These are phyloP conservation scores for Pygathrix nemaeus DNA, from an alignment of 2,113 vertebrate genomes.

Conservation along the genomic window DNA sequence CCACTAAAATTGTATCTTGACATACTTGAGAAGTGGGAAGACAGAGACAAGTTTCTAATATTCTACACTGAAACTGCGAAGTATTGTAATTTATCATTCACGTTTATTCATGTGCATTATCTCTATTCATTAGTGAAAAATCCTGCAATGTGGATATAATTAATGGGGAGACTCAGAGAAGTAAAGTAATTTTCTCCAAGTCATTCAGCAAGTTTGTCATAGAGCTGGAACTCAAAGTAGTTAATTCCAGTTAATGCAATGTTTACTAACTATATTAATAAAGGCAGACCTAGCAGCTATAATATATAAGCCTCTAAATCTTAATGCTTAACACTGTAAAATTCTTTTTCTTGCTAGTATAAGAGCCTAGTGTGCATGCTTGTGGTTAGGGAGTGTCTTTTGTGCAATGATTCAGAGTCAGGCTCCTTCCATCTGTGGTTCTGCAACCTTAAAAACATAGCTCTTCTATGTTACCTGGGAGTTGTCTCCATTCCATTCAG, in stretches of 20 bases:
- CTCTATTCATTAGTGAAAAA: conserved; percentile 43
- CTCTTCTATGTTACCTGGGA: neutral
- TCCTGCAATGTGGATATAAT: neutral
- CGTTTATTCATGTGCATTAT: neutral
- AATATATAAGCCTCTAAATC: neutral
- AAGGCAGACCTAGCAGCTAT: neutral
- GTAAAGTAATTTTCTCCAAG: conserved; percentile 27
- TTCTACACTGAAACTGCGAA: neutral
- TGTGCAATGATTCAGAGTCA: neutral
- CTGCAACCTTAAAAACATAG: neutral
- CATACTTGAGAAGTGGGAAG: conserved; percentile 37
- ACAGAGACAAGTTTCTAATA: conserved; percentile 15
- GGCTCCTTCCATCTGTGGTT: neutral
- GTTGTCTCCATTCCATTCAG: neutral
- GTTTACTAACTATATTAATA: conserved; percentile 14
- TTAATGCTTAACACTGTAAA: neutral
- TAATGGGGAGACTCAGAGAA: neutral
- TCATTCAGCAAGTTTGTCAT: neutral
- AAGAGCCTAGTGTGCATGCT: neutral
- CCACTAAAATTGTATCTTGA: conserved; percentile 44
- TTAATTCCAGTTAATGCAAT: conserved; percentile 30
- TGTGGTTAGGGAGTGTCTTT: neutral
- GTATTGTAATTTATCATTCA: neutral
- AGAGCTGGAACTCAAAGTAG: neutral
- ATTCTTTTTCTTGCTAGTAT: neutral